These are phyloP conservation scores for Rhodinocichla rosea DNA, from an alignment of 2,113 vertebrate species.

Conservation along the genomic window DNA sequence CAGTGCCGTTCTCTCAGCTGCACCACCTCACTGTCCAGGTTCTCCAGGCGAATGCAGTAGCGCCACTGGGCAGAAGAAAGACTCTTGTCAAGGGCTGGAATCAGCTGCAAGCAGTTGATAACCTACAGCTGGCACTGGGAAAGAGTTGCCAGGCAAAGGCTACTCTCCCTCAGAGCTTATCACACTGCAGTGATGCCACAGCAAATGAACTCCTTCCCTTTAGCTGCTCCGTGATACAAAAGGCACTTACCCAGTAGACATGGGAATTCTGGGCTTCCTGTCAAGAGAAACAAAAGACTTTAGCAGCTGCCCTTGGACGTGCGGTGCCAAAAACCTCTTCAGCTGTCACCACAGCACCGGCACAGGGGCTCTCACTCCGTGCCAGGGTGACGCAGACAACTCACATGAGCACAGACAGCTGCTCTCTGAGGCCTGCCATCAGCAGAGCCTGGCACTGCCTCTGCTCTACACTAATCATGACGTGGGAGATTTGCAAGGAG, in stretches of 20 bases:
- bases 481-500: not conserved
- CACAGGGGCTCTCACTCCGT: not conserved
- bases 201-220: not conserved
- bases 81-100: not conserved
- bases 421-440: not conserved
- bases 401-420: not conserved
- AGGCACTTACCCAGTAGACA: slow-evolving; percentile 94
- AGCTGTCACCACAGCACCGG: slow-evolving; percentile 3
- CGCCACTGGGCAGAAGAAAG: slow-evolving; percentile 80
- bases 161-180: not conserved
- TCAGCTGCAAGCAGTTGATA: not conserved
- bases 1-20: slow-evolving; percentile 95
- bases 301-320: not conserved
- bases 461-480: not conserved
- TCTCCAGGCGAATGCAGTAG: slow-evolving; percentile 97
- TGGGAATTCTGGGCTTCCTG: slow-evolving; percentile 98
- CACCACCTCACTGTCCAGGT: slow-evolving; percentile 91
- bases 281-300: slow-evolving; percentile 57
- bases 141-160: not conserved
- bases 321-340: slow-evolving; percentile 13
- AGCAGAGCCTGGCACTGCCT: not conserved
- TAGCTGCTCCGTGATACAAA: not conserved
- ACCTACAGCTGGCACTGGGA: not conserved
- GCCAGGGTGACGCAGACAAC: not conserved
- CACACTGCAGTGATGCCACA: not conserved